Evolutionary conservation across 2,113 vertebrate genomes (phyloP).

Genomic region (Rattus norvegicus): DNA sequence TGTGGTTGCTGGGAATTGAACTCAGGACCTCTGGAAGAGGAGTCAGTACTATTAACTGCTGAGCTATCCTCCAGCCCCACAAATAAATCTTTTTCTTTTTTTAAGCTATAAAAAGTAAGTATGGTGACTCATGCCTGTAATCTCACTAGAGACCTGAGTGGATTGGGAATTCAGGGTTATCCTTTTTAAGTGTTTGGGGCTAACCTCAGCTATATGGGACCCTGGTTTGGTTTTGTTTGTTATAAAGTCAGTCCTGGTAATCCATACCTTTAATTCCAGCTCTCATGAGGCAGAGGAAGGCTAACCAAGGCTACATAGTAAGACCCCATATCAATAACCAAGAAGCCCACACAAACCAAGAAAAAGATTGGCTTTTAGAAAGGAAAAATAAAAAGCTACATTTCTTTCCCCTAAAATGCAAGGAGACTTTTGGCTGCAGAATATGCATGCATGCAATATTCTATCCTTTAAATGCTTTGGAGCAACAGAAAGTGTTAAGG

Average conservation of each 20-base stretch:
- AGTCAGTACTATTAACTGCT: no score
- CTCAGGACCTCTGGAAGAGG: no score
- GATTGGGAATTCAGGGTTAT: not conserved
- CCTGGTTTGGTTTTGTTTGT: not conserved
- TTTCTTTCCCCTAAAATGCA: not conserved
- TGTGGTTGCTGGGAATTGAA: no score
- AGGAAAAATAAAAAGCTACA: not conserved
- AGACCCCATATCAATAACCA: not conserved
- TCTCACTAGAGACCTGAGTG: not conserved
- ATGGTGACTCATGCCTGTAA: not conserved
- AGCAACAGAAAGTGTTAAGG: constrained; percentile 49
- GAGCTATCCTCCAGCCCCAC: no score
- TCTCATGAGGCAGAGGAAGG: not conserved
- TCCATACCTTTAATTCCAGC: not conserved
- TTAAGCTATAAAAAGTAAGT: no score
- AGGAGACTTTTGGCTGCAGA: constrained; percentile 10
- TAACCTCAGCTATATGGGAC: not conserved
- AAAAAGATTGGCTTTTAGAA: not conserved
- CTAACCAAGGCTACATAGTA: not conserved
- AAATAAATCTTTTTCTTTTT: not conserved
- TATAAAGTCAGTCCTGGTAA: not conserved
- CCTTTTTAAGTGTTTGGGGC: not conserved
- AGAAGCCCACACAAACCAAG: not conserved
- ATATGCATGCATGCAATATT: not conserved
- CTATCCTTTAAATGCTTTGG: constrained; percentile 43